Conservation (phyloP, 2,113 vertebrate species). For the Oxyruncus cristatus region DNA sequence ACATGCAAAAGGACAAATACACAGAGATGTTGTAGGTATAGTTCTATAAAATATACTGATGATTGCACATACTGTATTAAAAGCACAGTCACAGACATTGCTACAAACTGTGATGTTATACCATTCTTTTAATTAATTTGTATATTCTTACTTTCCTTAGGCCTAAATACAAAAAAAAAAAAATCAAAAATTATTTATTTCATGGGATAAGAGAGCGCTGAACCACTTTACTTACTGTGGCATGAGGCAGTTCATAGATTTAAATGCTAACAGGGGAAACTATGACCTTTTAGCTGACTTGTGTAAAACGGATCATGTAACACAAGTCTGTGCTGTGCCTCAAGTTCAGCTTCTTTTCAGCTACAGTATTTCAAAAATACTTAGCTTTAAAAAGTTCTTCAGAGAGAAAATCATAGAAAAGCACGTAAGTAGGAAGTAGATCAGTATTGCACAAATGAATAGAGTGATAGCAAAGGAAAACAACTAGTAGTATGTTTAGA, state of each 20-base stretch:
- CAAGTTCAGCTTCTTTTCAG: background rate
- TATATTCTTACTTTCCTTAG: background rate
- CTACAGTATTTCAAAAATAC: background rate
- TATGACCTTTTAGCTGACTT: background rate
- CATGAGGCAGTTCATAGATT: background rate
- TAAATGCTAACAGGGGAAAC: background rate
- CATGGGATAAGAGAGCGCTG: rapidly evolving
- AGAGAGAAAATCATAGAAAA: background rate
- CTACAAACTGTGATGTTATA: background rate
- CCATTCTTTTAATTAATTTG: background rate
- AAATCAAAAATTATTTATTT: background rate
- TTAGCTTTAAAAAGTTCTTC: background rate
- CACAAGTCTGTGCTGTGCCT: background rate
- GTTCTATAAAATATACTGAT: background rate
- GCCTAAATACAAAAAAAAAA: background rate
- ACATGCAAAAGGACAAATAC: background rate
- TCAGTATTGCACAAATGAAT: background rate
- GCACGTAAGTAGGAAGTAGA: background rate
- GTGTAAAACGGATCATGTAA: background rate
- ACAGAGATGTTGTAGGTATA: background rate
- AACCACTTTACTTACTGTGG: background rate
- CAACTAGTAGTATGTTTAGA: background rate
- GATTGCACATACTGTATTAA: background rate
- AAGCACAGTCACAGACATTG: background rate
- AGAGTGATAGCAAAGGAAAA: background rate